Conservation (phyloP, 2,113 vertebrate genomes). For the Budorcas taxicolor region DNA sequence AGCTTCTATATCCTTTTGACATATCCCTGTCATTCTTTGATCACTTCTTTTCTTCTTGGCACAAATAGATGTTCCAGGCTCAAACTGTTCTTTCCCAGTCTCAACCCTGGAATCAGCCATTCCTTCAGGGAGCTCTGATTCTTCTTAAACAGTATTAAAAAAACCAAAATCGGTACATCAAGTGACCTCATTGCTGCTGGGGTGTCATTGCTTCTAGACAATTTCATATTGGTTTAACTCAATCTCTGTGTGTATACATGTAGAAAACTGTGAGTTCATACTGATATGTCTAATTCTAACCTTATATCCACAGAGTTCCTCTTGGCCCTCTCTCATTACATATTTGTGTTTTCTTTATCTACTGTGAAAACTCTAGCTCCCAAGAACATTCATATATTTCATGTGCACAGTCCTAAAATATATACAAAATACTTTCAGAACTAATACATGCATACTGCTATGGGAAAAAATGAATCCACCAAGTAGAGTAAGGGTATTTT, state of each 20-base stretch:
- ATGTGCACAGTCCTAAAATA: background rate
- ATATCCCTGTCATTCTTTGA: background rate
- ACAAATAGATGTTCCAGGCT: background rate
- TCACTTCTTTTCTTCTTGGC: background rate
- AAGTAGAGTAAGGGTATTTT: background rate
- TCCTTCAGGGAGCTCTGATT: background rate
- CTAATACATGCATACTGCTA: background rate
- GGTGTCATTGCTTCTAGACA: background rate
- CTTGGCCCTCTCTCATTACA: background rate
- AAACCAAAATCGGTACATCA: background rate
- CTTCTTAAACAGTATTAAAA: background rate
- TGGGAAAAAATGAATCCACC: background rate
- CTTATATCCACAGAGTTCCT: background rate
- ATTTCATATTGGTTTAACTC: background rate
- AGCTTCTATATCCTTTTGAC: background rate
- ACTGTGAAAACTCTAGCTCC: background rate
- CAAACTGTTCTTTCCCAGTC: background rate
- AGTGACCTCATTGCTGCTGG: background rate
- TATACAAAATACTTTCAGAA: constrained; percentile 14
- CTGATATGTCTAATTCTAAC: background rate
- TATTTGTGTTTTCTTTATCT: background rate
- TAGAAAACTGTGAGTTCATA: background rate
- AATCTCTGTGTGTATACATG: background rate
- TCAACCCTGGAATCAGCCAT: background rate
- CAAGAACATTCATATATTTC: background rate